phyloP scores from a whole-genome alignment of 1,140 invertebrate species.

The Cylas formicarius region DNA sequence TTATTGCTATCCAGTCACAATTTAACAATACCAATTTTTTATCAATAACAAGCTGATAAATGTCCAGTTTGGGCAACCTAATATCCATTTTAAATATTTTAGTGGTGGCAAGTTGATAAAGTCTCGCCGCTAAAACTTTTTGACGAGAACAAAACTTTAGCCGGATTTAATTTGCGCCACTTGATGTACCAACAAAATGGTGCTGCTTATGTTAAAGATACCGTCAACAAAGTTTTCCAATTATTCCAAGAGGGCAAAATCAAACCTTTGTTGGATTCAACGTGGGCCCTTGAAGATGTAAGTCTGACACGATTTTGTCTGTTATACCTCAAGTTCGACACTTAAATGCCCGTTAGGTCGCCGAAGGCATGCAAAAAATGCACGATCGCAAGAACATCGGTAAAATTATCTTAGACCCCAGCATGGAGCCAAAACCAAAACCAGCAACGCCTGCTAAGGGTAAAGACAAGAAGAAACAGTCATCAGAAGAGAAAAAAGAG shows the following conservation, averaged over 20 bases:
- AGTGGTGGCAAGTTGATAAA: slow-evolving; percentile 91
- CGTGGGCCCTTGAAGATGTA: slow-evolving; percentile 80
- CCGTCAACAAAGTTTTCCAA: slow-evolving; percentile 64
- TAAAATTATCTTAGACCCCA: slow-evolving; percentile 77
- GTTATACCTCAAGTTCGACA: neutral
- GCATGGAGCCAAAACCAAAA: slow-evolving; percentile 68
- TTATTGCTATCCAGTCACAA: too few relatives aligned
- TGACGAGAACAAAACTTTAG: slow-evolving; percentile 80
- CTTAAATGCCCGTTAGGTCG: slow-evolving; percentile 48
- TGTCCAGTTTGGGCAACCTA: too few relatives aligned
- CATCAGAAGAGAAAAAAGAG: slow-evolving; percentile 60
- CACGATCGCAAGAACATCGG: slow-evolving; percentile 87
- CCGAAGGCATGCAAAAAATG: slow-evolving; percentile 87
- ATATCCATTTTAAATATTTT: slow-evolving; percentile 28
- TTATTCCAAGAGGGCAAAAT: slow-evolving; percentile 72
- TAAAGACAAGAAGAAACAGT: slow-evolving; percentile 64
- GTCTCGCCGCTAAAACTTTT: slow-evolving; percentile 79
- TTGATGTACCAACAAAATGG: slow-evolving; percentile 74
- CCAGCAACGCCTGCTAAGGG: slow-evolving; percentile 66
- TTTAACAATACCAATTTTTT: too few relatives aligned
- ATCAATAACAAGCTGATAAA: too few relatives aligned
- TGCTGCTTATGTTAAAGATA: slow-evolving; percentile 58
- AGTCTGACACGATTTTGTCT: too few relatives aligned
- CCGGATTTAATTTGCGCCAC: slow-evolving; percentile 77
- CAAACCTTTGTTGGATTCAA: slow-evolving; percentile 75